Percentiles rank a stretch among this genome's conserved stretches.
Conservation (phyloP, 2,797 vertebrate genomes). For the Channa striata region DNA sequence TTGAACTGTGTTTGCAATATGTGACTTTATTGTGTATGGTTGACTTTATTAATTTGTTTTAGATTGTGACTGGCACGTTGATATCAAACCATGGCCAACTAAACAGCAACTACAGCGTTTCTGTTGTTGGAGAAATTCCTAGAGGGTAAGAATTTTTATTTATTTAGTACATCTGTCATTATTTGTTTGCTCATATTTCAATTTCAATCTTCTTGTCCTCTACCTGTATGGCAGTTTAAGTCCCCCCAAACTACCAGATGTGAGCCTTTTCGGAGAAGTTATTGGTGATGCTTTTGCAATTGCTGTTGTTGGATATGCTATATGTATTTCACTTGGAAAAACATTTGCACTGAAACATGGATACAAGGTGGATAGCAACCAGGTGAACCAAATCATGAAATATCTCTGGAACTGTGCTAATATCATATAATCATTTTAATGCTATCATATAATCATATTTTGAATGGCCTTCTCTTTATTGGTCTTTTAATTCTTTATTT, state of each 20-base stretch:
- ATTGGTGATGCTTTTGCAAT: constrained; percentile 93
- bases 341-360: constrained; percentile 97
- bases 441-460: background rate
- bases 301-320: constrained; percentile 94
- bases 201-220: constrained; percentile 4
- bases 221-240: constrained; percentile 82
- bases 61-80: constrained; percentile 92
- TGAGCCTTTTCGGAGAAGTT: constrained; percentile 84
- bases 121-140: constrained; percentile 92
- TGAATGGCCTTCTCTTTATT: background rate
- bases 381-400: constrained; percentile 75
- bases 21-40: background rate
- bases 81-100: constrained; percentile 87
- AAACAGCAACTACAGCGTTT: constrained; percentile 82
- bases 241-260: constrained; percentile 83
- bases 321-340: constrained; percentile 96
- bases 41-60: constrained; percentile 22
- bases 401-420: background rate
- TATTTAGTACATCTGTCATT: background rate
- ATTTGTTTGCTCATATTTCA: constrained; percentile 10
- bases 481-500: background rate
- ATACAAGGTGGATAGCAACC: constrained; percentile 97
- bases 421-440: background rate
- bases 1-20: constrained; percentile 22
- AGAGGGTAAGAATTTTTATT: constrained; percentile 86